A percentile compares a stretch with the other conserved stretches of the same genome.
Evolutionary conservation across 2,113 vertebrate species (phyloP).

Genomic region (Chinchilla lanigera): DNA sequence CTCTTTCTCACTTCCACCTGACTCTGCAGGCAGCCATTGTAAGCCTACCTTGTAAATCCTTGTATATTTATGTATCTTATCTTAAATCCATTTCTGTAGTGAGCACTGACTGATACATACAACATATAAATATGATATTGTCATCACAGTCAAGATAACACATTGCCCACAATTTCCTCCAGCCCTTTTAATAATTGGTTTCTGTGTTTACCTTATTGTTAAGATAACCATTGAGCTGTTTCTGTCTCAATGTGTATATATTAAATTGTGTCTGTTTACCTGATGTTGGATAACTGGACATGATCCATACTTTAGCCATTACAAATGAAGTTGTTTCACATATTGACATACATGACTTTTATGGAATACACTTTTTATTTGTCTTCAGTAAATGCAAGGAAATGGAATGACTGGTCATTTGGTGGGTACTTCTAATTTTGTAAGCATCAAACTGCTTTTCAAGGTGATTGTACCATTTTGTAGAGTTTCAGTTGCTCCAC

Average conservation of each 20-base stretch:
- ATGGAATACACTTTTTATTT: background rate
- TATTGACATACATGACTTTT: background rate
- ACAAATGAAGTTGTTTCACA: background rate
- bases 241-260: background rate
- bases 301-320: background rate
- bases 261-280: background rate
- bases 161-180: background rate
- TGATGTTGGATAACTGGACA: conserved; percentile 7
- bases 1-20: background rate
- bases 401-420: background rate
- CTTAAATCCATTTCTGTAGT: background rate
- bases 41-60: background rate
- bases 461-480: background rate
- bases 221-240: background rate
- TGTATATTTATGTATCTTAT: background rate
- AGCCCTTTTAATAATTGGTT: background rate
- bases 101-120: background rate
- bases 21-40: background rate
- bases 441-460: background rate
- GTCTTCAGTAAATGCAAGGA: background rate
- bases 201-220: background rate
- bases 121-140: background rate
- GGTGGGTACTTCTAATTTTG: conserved; percentile 2
- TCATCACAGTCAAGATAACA: background rate
- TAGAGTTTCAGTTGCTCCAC: background rate